Evolutionary conservation across 1,140 invertebrate species (phyloP).

Genomic region (Patella vulgata): DNA sequence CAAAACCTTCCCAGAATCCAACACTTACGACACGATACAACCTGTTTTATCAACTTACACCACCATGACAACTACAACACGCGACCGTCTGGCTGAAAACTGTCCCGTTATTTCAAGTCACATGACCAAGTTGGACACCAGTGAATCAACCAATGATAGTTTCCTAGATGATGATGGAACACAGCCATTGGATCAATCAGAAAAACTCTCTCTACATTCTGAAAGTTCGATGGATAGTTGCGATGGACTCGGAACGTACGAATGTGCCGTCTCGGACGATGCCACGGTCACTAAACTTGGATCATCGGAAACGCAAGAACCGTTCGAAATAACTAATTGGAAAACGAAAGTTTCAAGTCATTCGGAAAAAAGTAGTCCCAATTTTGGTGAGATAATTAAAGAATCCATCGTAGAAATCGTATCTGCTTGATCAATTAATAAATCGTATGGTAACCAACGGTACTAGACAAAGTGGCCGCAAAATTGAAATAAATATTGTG

Average conservation of each 20-base stretch:
- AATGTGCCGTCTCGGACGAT: slow-evolving; percentile 11
- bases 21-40: neutral
- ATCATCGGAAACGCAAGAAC: neutral
- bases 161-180: slow-evolving; percentile 8
- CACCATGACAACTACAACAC: slow-evolving; percentile 57
- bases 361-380: slow-evolving; percentile 66
- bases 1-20: too few species aligned
- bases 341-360: neutral
- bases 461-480: too few species aligned
- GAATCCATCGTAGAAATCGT: slow-evolving; percentile 92
- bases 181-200: neutral
- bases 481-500: too few species aligned
- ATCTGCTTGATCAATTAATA: slow-evolving; percentile 72
- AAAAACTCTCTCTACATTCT: slow-evolving; percentile 7
- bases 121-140: slow-evolving; percentile 36
- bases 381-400: slow-evolving; percentile 92
- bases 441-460: too few species aligned
- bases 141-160: slow-evolving; percentile 1
- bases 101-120: slow-evolving; percentile 60
- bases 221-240: slow-evolving; percentile 6
- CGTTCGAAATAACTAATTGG: neutral
- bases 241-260: slow-evolving; percentile 9
- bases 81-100: slow-evolving; percentile 54
- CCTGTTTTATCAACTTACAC: slow-evolving; percentile 45
- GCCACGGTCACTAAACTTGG: neutral